phyloP scores from a whole-genome alignment of 2,888 invertebrate genomes.

The Scaptomyza flava region DNA sequence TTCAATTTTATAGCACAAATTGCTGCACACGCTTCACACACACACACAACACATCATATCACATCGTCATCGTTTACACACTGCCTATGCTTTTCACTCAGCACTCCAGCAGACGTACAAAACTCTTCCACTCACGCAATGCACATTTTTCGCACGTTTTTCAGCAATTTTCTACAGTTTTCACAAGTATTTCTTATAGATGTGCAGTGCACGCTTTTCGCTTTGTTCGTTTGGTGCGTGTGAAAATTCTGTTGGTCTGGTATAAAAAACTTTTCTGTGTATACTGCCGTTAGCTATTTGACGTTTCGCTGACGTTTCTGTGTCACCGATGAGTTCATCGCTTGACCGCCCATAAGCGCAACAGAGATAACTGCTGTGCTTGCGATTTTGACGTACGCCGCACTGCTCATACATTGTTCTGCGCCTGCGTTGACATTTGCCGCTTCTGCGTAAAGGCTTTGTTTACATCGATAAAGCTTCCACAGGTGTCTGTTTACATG shows the following conservation, averaged over 20 bases:
- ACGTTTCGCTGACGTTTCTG: constrained; percentile 72
- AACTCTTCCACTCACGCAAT: constrained; percentile 18
- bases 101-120: constrained; percentile 25
- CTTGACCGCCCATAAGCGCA: constrained; percentile 5
- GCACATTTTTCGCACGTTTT: constrained; percentile 28
- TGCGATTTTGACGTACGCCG: constrained; percentile 20
- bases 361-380: constrained; percentile 32
- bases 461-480: constrained; percentile 66
- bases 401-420: constrained; percentile 39
- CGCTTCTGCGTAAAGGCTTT: constrained; percentile 64
- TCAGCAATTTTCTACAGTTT: constrained; percentile 7
- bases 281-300: constrained; percentile 67
- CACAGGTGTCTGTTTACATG: constrained; percentile 73
- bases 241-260: constrained; percentile 59
- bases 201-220: constrained; percentile 12
- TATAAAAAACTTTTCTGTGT: constrained; percentile 73
- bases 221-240: constrained; percentile 30
- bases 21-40: constrained; percentile 34
- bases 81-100: constrained; percentile 28
- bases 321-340: constrained; percentile 66
- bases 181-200: background rate
- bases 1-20: constrained; percentile 48
- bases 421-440: constrained; percentile 68
- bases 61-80: constrained; percentile 3
- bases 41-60: constrained; percentile 15